phyloP scores from a whole-genome alignment of 1,140 invertebrate genomes.

The Papilio helenus region DNA sequence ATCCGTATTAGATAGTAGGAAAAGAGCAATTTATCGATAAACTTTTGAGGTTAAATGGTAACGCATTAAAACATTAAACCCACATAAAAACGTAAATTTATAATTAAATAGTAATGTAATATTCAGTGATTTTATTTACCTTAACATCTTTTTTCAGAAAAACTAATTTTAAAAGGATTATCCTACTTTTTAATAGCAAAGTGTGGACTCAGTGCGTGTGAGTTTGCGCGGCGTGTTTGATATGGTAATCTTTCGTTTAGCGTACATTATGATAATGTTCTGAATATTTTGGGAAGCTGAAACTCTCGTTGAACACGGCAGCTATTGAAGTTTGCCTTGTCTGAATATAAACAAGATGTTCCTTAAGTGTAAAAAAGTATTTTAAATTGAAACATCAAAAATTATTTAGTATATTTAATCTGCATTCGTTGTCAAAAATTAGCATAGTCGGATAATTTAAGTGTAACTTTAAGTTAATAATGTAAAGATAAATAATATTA shows the following conservation, averaged over 20 bases:
- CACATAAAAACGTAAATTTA: no score
- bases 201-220: neutral
- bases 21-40: no score
- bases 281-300: constrained; percentile 5
- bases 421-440: no score
- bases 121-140: no score
- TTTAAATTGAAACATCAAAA: neutral
- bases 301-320: constrained; percentile 8
- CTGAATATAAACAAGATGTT: neutral
- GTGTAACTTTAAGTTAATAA: no score
- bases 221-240: constrained; percentile 18
- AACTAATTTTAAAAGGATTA: neutral
- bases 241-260: constrained; percentile 18
- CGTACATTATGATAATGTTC: constrained; percentile 15
- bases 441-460: no score
- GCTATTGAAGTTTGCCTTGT: neutral
- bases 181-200: neutral
- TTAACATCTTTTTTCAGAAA: no score
- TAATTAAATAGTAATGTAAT: no score
- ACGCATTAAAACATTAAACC: no score
- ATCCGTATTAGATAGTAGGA: no score
- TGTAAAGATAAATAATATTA: no score
- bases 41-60: no score
- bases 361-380: neutral
- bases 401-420: neutral